These are phyloP conservation scores for Fregata magnificens DNA, from an alignment of 2,113 vertebrate species.

Conservation along the genomic window DNA sequence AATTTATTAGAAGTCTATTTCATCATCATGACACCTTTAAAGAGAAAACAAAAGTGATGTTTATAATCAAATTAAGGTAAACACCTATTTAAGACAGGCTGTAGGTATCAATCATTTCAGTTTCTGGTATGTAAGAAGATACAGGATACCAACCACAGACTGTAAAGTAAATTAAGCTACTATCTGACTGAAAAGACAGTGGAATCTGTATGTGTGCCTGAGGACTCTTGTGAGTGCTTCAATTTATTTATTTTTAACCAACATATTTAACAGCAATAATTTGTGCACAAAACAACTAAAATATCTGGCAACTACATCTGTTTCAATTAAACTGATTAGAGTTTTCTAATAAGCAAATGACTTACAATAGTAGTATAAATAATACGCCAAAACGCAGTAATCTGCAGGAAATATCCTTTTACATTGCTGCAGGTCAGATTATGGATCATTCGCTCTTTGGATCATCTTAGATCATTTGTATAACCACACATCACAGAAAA, in stretches of 20 bases:
- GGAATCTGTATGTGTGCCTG: not conserved
- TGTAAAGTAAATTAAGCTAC: not conserved
- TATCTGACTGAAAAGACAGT: not conserved
- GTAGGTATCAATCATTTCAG: not conserved
- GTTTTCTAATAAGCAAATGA: not conserved
- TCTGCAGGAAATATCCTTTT: not conserved
- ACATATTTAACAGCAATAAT: not conserved
- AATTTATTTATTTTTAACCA: not conserved
- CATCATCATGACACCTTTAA: not conserved
- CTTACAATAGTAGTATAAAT: not conserved
- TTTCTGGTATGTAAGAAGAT: not conserved
- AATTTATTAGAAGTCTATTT: not conserved
- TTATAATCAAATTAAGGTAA: not conserved
- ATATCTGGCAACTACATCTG: not conserved
- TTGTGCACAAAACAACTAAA: not conserved
- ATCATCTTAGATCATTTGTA: not conserved
- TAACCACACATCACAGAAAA: not conserved
- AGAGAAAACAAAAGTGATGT: not conserved
- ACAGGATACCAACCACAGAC: not conserved
- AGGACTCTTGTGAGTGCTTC: not conserved
- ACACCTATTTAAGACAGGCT: not conserved
- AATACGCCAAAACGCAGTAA: not conserved
- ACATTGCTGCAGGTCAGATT: not conserved
- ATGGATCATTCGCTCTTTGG: not conserved
- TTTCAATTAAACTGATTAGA: constrained; percentile 10